These are phyloP conservation scores for Spilogale gracilis DNA, from an alignment of 2,113 vertebrate species.

Conservation along the genomic window DNA sequence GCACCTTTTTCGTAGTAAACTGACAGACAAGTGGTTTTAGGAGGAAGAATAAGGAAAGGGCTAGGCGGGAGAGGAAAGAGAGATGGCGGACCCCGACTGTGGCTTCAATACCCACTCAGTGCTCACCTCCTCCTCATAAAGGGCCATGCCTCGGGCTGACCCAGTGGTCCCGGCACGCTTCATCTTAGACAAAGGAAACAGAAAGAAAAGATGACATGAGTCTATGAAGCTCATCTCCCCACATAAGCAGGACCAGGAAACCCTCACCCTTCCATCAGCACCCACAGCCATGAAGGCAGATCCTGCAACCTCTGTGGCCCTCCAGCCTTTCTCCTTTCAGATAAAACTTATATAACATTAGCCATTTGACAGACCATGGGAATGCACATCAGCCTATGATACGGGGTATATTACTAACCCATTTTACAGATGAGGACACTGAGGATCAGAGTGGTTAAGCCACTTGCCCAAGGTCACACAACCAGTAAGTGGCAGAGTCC, in stretches of 20 bases:
- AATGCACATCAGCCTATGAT: too few species aligned
- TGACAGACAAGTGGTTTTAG: neutral
- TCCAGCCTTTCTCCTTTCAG: too few species aligned
- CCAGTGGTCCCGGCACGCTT: slow-evolving; percentile 93
- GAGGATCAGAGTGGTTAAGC: neutral
- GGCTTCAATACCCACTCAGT: fast-evolving
- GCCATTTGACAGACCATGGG: neutral
- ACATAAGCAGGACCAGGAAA: neutral
- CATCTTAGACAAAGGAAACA: slow-evolving; percentile 86
- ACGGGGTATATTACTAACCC: too few species aligned
- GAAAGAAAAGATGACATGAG: neutral
- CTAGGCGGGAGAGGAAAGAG: neutral
- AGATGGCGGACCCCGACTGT: fast-evolving
- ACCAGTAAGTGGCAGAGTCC: neutral
- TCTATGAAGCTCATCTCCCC: neutral
- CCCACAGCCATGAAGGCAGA: neutral
- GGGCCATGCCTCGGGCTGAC: slow-evolving; percentile 94
- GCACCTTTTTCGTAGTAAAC: fast-evolving
- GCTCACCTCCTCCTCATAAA: slow-evolving; percentile 97
- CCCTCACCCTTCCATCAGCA: neutral
- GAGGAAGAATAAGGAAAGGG: neutral
- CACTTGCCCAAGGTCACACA: neutral
- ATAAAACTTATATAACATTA: fast-evolving
- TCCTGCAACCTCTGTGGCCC: too few species aligned
- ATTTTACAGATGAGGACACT: neutral